A percentile compares a stretch with the other conserved stretches of the same genome.
phyloP scores from a whole-genome alignment of 2,888 invertebrate genomes.

The Dryocosmus kuriphilus region DNA sequence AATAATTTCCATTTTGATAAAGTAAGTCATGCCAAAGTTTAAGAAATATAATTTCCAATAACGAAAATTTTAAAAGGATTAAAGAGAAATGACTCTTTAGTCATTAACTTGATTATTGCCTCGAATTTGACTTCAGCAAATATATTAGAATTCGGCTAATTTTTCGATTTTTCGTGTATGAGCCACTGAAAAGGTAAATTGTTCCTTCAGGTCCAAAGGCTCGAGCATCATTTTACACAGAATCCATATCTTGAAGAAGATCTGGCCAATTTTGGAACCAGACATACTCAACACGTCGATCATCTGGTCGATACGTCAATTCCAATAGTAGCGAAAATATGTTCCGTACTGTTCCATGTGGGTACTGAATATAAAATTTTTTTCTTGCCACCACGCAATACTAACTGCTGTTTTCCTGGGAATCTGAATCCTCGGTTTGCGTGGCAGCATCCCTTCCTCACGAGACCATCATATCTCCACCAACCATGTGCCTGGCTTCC shows the following conservation, averaged over 20 bases:
- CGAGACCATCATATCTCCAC: slow-evolving; percentile 68
- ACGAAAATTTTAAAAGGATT: neutral
- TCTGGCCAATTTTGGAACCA: slow-evolving; percentile 54
- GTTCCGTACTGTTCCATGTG: slow-evolving; percentile 20
- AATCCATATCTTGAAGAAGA: slow-evolving; percentile 51
- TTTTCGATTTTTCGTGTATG: neutral
- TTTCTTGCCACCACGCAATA: slow-evolving; percentile 73
- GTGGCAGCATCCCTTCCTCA: slow-evolving; percentile 76
- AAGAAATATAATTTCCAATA: neutral
- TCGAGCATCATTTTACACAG: slow-evolving; percentile 44
- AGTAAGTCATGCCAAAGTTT: neutral
- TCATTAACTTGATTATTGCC: neutral
- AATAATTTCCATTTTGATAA: neutral
- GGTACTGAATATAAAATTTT: slow-evolving; percentile 38
- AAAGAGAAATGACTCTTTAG: neutral
- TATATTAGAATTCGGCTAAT: neutral
- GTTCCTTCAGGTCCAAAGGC: neutral
- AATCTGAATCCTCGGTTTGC: slow-evolving; percentile 73
- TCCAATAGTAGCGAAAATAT: slow-evolving; percentile 18
- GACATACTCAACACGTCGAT: neutral
- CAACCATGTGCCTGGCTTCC: slow-evolving; percentile 70
- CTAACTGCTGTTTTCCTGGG: slow-evolving; percentile 73
- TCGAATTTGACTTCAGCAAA: neutral
- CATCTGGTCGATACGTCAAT: neutral
- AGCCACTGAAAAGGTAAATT: neutral